Evolutionary conservation across 2,797 vertebrate species (phyloP), one percentile per base, ranked within the genome.

Genomic region (Taenioides sp.): DNA sequence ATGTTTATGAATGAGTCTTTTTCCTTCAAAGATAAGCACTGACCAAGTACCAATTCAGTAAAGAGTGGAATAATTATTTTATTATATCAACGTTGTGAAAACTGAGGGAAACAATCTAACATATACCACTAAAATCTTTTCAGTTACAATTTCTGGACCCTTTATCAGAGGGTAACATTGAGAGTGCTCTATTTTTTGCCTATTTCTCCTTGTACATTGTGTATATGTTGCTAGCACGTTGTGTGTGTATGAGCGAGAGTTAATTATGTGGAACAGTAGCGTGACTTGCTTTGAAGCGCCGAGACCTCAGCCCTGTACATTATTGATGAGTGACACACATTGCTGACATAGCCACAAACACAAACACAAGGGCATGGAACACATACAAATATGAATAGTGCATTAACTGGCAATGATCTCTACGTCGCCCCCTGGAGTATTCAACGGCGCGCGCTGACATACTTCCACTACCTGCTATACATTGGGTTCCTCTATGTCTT

Each of bases 311-410:
- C 78, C 72, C 82, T 50, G 73, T 93, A 89, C 91, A 94, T 93
- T 93, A 93, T 94, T 92, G 90, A 94, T 94, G 88, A 87, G 77
- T 92, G 92, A 91, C 93, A 93, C 90, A 92, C 81, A 92, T 92
- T 89, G 79, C 83, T 22, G 70, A 78, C 85, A 78, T 63, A 74
- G 79, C 86, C 87, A 82, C 86, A 84, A 84, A 87, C 82, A 91
- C 86, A 89, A 76, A 78, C 72, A 71, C 23, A 57, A 43, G 27
- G 22, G 17, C 75, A 71, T 54, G 59, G 74, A 78, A 78, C 37
- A 65, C 43, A 10, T 59, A 67, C 61, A 66, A 28, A 71, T 28
- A 81, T 68, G 77, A 77, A 81, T 77, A 77, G 57, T 80, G 73
- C 74, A 82, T 76, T 76, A 79, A 82, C 81, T 88, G 84, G 72